Evolutionary conservation across 30 jellyfish, hydroid and myxozoan genomes (phyloP).

Genomic region (Cassiopea andromeda): DNA sequence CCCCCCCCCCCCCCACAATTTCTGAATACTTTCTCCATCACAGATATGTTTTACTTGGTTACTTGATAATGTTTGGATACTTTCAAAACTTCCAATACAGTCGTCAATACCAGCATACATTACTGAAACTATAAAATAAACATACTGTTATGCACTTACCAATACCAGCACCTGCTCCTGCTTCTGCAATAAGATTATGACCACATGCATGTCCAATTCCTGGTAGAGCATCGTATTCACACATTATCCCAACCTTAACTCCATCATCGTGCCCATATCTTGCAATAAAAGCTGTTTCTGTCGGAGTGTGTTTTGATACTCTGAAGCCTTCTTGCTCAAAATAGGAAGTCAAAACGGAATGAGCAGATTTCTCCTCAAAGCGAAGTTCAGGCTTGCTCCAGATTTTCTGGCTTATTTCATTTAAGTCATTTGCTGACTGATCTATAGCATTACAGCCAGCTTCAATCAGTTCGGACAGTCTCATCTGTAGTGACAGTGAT

Average conservation of each 20-base stretch:
- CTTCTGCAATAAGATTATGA: constrained; percentile 86
- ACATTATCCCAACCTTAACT: constrained; percentile 69
- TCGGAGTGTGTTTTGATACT: constrained; percentile 64
- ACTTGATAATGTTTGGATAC: no score
- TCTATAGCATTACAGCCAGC: constrained; percentile 66
- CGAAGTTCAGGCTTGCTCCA: constrained; percentile 79
- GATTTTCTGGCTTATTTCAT: constrained; percentile 54
- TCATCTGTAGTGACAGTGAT: neutral
- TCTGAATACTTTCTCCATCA: no score
- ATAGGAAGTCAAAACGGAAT: constrained; percentile 53
- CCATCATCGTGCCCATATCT: constrained; percentile 69
- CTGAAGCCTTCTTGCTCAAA: constrained; percentile 69
- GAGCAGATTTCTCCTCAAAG: constrained; percentile 76
- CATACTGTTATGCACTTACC: constrained; percentile 5
- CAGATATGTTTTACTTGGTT: no score
- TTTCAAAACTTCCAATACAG: no score
- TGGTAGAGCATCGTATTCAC: constrained; percentile 87
- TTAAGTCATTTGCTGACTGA: constrained; percentile 25
- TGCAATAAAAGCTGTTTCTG: constrained; percentile 81
- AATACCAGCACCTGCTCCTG: constrained; percentile 77
- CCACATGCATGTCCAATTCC: constrained; percentile 95
- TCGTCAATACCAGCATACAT: no score
- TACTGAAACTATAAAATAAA: no score
- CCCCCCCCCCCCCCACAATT: no score
- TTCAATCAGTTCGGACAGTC: constrained; percentile 21